Evolutionary conservation across 2,797 vertebrate genomes (phyloP), one percentile per base, ranked within the genome.

Genomic region (Enteromius anoplus): DNA sequence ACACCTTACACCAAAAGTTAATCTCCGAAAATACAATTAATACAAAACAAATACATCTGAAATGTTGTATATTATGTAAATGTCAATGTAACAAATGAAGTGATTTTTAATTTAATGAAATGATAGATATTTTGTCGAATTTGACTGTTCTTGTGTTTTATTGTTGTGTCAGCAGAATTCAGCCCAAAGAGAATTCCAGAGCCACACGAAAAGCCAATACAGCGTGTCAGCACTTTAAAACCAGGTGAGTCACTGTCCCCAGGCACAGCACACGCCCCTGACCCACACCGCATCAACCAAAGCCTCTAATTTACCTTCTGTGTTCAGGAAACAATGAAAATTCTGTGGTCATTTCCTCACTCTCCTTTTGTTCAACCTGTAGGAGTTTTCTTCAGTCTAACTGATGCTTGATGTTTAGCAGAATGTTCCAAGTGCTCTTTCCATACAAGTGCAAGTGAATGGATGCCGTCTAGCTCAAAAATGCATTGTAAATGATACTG

Each of bases 221-320:
- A 88, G 15, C 85, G 83, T 12, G 86, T 86, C 0, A 70, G 75
- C 75, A 81, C 88, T 72, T 90, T 93, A 82, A 88, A 93, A 62
- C 89, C 89, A 92, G 93, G 91, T 93, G 86, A 89, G 2, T 83
- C 75, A 40, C 60, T 76, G 0, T 71, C 65, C 68, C 34, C 75
- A 73, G 79, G 70, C 68, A 6, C 66, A 64, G 11, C 40, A 58
- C 49, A 40, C 69, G 9, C 60, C 42, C 62, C 60, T 65, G 26
- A 49, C 32, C 75, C 71, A 51, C 64, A 75, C 29, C 65, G 17
- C 29, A 68, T 32, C 53, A 23, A 47, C 73, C 40, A 23, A 69
- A 81, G 40, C 37, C 79, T 81, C 68, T 81, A n/a, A 81, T 81
- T 72, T 62, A 72, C 53, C 8, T 26, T 70, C 37, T 80, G 37